Conservation (phyloP, 2,888 invertebrate species). For the Aphelenchoides bicaudatus region DNA sequence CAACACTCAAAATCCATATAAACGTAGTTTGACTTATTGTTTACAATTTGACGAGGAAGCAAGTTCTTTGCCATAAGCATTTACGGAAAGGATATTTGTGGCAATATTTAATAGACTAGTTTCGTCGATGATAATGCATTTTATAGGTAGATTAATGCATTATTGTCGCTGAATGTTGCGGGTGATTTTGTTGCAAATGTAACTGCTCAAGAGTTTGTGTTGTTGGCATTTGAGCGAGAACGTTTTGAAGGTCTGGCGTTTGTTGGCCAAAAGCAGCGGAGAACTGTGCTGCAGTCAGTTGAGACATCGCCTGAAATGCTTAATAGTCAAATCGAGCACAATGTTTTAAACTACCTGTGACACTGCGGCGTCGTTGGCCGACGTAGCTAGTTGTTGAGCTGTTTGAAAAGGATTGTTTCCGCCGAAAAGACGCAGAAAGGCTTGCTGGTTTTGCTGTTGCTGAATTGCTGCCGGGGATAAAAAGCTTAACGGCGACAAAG, state of each 20-base stretch:
- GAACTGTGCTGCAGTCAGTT: constrained; percentile 4
- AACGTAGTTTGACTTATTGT: no score
- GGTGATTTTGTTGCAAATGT: constrained; percentile 8
- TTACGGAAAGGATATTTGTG: not conserved
- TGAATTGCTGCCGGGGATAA: constrained; percentile 18
- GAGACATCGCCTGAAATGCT: constrained; percentile 1
- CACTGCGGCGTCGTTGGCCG: constrained; percentile 1
- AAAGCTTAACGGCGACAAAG: no score
- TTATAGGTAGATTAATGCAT: constrained; percentile 14
- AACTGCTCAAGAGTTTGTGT: constrained; percentile 15
- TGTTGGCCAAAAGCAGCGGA: not conserved
- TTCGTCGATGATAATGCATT: no score
- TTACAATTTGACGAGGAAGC: no score
- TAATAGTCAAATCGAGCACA: no score
- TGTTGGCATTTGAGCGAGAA: not conserved
- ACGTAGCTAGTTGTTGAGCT: not conserved
- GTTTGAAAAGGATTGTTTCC: constrained; percentile 10
- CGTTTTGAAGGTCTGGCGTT: not conserved
- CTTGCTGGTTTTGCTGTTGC: constrained; percentile 16
- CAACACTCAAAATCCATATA: no score
- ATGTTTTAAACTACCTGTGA: not conserved
- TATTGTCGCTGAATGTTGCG: constrained; percentile 16
- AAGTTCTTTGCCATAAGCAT: no score
- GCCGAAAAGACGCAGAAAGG: not conserved
- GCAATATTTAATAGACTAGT: not conserved